Evolutionary conservation across 2,113 vertebrate genomes (phyloP).

Genomic region (Leptodactylus fuscus): DNA sequence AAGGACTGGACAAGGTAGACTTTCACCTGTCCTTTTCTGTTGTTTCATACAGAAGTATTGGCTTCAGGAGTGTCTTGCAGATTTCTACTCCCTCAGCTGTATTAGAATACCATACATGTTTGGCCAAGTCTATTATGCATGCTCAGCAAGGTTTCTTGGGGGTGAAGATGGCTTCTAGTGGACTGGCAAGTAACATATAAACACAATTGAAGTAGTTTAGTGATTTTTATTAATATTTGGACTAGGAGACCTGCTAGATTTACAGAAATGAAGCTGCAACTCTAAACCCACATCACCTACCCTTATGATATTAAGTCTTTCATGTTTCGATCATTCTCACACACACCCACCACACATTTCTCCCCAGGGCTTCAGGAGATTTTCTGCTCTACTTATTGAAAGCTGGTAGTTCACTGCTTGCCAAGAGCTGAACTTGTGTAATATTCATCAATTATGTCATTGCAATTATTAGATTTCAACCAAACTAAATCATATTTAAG

Average conservation of each 20-base stretch:
- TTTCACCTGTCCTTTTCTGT: neutral
- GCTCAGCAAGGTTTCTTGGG: neutral
- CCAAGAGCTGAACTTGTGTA: neutral
- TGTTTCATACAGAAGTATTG: neutral
- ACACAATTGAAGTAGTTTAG: no score
- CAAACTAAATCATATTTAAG: neutral
- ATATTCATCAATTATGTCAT: neutral
- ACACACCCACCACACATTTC: neutral
- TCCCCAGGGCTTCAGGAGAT: neutral
- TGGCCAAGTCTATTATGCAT: neutral
- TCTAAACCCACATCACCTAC: neutral
- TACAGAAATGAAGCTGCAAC: neutral
- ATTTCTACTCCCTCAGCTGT: no score
- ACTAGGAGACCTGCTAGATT: neutral
- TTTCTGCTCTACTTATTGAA: neutral
- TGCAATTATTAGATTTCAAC: neutral
- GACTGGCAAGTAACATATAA: neutral
- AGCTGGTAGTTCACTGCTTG: neutral
- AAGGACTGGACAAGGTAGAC: no score
- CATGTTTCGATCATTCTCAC: neutral
- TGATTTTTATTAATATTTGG: neutral
- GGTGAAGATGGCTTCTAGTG: neutral
- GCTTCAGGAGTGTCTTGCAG: neutral
- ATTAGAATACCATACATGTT: neutral
- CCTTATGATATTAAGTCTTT: neutral